Base-by-base conservation (phyloP, 2,113 vertebrate species). In the Tinamus guttatus region DNA sequence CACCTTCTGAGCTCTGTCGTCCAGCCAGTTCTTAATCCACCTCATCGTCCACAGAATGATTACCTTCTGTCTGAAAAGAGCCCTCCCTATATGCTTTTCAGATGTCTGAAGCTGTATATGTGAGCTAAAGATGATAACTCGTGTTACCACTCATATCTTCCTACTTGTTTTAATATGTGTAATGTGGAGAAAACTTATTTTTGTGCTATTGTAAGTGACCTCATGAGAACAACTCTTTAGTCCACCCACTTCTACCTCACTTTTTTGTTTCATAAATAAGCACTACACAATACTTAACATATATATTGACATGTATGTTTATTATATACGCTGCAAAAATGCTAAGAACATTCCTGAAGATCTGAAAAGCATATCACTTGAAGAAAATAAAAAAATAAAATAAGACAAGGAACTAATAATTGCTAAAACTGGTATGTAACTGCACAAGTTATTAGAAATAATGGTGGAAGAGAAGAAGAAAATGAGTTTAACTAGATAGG, bases 71-170 rank as follows among this genome's bases (percentile, higher is more conserved):
- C 58, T 95, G 81, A 90, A 52, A 97, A 95, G 12, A 51, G 34
- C 24, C 30, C 34, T 86, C 71, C 47, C 15, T 77, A 68, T 17
- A 20, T 52, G 59, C 78, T 40, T 82, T 91, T 38, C 47, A 79
- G 76, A 25, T 80, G 56, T 69, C 76, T 94, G 82, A 79, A 95
- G 28, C 22, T 79, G 56, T 88, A 19, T 24, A 56, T 24, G 71
- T 71, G 81, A 88, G 87, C 95, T 58, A 95, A 94, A 93, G 41
- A 67, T 25, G 84, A 11, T 38, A 85, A 74, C 95, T 88, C 40
- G 82, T 91, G 81, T 81, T 88, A 81, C 38, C 70, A 16, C 43
- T 88, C 59, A n/a, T 17, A 89, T 86, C 81, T 91, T 71, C 27
- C 81, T 85, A 56, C 32, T 85, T 59, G 9, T 52, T 75, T 84